phyloP scores from a whole-genome alignment of 1,140 invertebrate species.

The Penaeus vannamei region DNA sequence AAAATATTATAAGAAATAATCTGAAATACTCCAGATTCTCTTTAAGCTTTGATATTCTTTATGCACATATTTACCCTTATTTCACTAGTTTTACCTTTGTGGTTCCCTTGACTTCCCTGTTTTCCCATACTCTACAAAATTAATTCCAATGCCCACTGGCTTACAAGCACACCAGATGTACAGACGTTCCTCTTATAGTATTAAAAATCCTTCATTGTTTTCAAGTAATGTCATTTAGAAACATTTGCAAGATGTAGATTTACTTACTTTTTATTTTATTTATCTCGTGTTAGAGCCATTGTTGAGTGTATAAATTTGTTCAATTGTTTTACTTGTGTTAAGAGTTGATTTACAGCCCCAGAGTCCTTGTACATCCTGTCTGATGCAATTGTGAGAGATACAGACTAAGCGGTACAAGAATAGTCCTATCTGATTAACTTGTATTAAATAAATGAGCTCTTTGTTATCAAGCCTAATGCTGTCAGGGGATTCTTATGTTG shows the following conservation, averaged over 20 bases:
- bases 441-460: neutral
- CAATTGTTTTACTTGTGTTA: conserved; percentile 13
- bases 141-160: conserved; percentile 45
- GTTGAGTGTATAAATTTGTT: conserved; percentile 18
- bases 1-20: too few relatives aligned
- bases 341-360: conserved; percentile 28
- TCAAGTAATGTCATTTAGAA: neutral
- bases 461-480: neutral
- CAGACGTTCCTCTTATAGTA: neutral
- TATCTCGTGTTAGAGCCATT: neutral
- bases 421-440: neutral
- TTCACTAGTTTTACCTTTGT: conserved; percentile 2
- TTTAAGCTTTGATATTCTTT: too few relatives aligned
- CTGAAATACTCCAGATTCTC: too few relatives aligned
- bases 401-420: conserved; percentile 40
- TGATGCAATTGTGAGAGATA: conserved; percentile 46
- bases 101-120: conserved; percentile 39
- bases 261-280: neutral
- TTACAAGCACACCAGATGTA: conserved; percentile 50
- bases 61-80: conserved; percentile 14
- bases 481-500: too few relatives aligned
- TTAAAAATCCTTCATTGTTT: conserved; percentile 1
- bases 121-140: conserved; percentile 28
- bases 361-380: conserved; percentile 46
- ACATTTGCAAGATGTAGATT: conserved; percentile 1